Evolutionary conservation across 2,113 vertebrate species (phyloP).

Genomic region (Onychostruthus taczanowskii): DNA sequence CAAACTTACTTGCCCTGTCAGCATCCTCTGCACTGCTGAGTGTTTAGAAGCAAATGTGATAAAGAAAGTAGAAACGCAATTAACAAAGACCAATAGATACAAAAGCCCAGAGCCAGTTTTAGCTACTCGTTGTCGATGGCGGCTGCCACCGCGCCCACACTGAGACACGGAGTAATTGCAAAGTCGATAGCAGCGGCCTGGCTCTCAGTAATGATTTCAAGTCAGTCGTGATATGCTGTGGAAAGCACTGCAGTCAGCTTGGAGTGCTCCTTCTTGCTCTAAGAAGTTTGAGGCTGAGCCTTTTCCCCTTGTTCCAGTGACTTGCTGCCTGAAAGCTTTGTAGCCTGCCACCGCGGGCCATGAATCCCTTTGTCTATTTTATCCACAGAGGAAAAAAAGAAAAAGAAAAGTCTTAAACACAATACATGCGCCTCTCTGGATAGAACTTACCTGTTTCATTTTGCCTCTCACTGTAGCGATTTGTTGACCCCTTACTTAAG

Average conservation of each 20-base stretch:
- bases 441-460: background rate
- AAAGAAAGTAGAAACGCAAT: conserved; percentile 56
- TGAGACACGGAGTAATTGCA: conserved; percentile 33
- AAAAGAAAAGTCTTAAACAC: background rate
- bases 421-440: background rate
- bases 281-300: background rate
- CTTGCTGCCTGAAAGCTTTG: background rate
- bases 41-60: conserved; percentile 37
- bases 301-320: background rate
- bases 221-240: background rate
- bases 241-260: conserved; percentile 6
- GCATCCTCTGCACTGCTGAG: background rate
- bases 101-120: conserved; percentile 22
- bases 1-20: conserved; percentile 46
- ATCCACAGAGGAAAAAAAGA: background rate
- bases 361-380: background rate
- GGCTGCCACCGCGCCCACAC: background rate
- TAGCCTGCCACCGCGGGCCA: background rate
- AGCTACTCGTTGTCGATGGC: background rate
- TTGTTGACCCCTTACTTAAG: background rate
- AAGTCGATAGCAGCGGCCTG: conserved; percentile 27
- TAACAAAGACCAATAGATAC: conserved; percentile 46
- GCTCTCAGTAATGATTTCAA: conserved; percentile 3
- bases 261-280: background rate
- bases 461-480: background rate